Conservation (phyloP, 2,113 vertebrate species). For the Melozone crissalis region DNA sequence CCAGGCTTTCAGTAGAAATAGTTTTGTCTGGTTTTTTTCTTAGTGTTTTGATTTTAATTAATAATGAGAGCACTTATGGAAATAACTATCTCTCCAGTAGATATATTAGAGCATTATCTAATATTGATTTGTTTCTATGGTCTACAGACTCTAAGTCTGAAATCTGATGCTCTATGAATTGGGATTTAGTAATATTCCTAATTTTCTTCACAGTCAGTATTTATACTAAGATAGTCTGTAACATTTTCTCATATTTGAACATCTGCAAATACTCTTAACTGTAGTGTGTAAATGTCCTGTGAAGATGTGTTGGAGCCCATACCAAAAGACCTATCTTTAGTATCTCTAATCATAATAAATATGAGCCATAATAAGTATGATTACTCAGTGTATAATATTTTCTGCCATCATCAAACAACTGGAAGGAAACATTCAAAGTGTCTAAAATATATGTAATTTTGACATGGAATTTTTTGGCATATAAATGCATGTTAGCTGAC, state of each 20-base stretch:
- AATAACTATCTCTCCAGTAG: background rate
- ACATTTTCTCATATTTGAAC: background rate
- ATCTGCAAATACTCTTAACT: background rate
- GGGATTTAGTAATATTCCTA: background rate
- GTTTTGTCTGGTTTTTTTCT: background rate
- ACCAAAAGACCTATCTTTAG: rapidly evolving
- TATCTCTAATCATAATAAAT: background rate
- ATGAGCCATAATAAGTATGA: background rate
- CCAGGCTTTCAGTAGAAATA: background rate
- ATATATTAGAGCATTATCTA: background rate
- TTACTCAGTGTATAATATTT: background rate
- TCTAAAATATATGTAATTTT: background rate
- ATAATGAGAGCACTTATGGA: background rate
- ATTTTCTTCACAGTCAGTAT: background rate
- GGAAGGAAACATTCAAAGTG: background rate
- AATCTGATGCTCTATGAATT: background rate
- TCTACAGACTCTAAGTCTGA: background rate
- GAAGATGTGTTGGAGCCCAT: background rate
- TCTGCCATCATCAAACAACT: background rate
- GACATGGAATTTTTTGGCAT: background rate
- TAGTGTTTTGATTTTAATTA: background rate
- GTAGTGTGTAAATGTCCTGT: background rate
- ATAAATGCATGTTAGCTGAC: background rate
- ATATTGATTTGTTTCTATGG: background rate
- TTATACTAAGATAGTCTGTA: background rate